phyloP scores from a whole-genome alignment of 2,888 invertebrate genomes.

The Tachystola acroxantha region DNA sequence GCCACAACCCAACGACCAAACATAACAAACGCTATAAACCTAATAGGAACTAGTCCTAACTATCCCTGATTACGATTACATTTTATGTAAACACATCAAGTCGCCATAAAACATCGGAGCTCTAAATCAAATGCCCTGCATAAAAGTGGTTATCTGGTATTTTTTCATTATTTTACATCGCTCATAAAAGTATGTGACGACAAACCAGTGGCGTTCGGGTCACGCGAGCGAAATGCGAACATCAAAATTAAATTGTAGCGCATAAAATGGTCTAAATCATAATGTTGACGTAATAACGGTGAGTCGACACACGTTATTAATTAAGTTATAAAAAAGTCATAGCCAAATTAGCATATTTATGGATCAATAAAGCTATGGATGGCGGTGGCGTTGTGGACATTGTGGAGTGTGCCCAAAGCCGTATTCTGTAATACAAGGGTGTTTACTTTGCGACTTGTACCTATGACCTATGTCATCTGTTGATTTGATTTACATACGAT shows the following conservation, averaged over 20 bases:
- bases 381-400: constrained; percentile 2
- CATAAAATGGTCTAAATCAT: constrained; percentile 70
- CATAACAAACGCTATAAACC: too few relatives aligned
- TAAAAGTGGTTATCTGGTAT: constrained; percentile 52
- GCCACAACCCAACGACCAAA: too few relatives aligned
- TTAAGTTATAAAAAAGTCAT: constrained; percentile 76
- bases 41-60: too few relatives aligned
- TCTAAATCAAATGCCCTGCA: constrained; percentile 59
- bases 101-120: constrained; percentile 36
- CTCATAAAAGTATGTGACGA: constrained; percentile 66
- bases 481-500: too few relatives aligned
- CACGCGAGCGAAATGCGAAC: constrained; percentile 53
- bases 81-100: constrained; percentile 16
- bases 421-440: too few relatives aligned
- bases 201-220: constrained; percentile 36
- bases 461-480: too few relatives aligned
- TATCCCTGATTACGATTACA: constrained; percentile 7
- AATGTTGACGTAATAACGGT: constrained; percentile 45
- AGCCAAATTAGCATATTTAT: constrained; percentile 73
- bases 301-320: constrained; percentile 65
- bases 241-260: constrained; percentile 65
- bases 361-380: constrained; percentile 40
- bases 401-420: not conserved
- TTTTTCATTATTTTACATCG: constrained; percentile 72
- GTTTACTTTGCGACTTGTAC: too few relatives aligned